Evolutionary conservation across 2,797 vertebrate genomes (phyloP).

Genomic region (Melopsittacus undulatus): DNA sequence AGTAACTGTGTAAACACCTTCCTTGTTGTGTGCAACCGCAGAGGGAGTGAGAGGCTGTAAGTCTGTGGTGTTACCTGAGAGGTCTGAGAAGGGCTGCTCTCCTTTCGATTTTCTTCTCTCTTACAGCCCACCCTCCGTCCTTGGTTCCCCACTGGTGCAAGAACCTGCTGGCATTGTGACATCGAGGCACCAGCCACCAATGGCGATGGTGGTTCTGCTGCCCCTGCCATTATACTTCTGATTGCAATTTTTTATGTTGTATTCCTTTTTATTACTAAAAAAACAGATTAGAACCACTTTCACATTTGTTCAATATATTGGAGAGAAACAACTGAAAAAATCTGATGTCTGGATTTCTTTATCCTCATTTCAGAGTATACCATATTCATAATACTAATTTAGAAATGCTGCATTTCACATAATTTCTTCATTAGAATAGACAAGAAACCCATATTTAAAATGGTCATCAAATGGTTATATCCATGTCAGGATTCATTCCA

Average conservation of each 20-base stretch:
- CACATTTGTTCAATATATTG: background rate
- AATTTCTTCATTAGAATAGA: background rate
- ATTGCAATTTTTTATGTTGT: background rate
- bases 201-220: background rate
- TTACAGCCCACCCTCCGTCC: background rate
- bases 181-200: background rate
- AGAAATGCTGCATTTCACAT: background rate
- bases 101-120: background rate
- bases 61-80: background rate
- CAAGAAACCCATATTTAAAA: background rate
- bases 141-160: accelerated
- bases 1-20: background rate
- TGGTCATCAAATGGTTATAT: background rate
- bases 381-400: background rate
- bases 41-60: background rate
- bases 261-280: background rate
- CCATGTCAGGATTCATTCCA: background rate
- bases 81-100: background rate
- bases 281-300: background rate
- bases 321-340: background rate
- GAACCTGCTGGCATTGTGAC: background rate
- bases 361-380: background rate
- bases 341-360: background rate
- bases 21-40: background rate
- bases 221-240: accelerated